Evolutionary conservation across 1,140 invertebrate genomes (phyloP), one percentile per base, ranked within the genome.

Genomic region (Steinernema feltiae): DNA sequence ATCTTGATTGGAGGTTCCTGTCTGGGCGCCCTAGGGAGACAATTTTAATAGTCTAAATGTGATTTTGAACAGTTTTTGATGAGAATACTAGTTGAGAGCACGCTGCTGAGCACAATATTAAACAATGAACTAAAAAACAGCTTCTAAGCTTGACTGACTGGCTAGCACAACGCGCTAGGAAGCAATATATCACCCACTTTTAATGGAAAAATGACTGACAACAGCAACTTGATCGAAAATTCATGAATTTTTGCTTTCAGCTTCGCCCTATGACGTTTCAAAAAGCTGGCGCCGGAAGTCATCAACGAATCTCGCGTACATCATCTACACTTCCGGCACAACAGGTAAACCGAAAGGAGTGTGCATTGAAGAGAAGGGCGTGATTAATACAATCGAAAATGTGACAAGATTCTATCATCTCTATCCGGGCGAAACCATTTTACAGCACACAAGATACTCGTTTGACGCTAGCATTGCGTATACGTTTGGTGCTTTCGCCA

Each of bases 271-370:
- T 7, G 18, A 41, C 35, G 35, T n/a, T n/a, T n/a, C 35, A 7
- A 41, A 41, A 41, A 41, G 7, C 21, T 7, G n/a, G 2, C 27
- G 24, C 21, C 29, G 70, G 7, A 31, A 29, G 17, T n/a, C 30
- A 1, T 48, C 31, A 1, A 18, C 29, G 2, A 30, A 71, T 30
- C 46, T 71, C 2, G 70, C 29, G 12, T 71, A 71, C 46, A 21
- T 71, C 12, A 71, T 71, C 46, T 71, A 71, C 46, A 71, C 70
- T 3, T 71, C 70, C 12, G 70, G 70, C 12, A 71, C 70, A 3
- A 71, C 70, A 15, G 70, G 70, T 3, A 71, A 32, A 31, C 70
- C 70, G 2, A 71, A 71, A 53, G 70, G 70, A 3, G 70, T 71
- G 2, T 71, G 70, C 29, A 71, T 53, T 21, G 7, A 71, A 21